phyloP scores from a whole-genome alignment of 1,140 invertebrate species.

The Drosophila pseudoananassae region DNA sequence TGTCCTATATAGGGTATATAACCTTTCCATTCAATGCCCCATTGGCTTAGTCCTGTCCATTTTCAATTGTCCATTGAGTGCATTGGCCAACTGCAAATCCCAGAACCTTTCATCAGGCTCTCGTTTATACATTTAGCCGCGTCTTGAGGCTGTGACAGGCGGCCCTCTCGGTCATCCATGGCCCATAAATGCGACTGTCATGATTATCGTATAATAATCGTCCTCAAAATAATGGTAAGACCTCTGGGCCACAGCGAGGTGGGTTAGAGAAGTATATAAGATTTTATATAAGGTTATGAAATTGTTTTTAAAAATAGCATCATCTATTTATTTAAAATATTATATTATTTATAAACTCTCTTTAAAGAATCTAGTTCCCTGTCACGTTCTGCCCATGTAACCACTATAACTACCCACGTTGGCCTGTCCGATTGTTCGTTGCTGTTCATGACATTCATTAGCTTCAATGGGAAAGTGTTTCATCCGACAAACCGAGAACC shows the following conservation, averaged over 20 bases:
- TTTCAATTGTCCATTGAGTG: constrained; percentile 29
- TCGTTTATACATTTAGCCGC: constrained; percentile 1
- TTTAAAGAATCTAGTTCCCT: neutral
- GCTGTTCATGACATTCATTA: constrained; percentile 58
- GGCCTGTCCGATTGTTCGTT: constrained; percentile 21
- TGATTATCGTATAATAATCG: constrained; percentile 40
- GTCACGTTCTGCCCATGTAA: neutral
- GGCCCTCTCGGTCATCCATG: constrained; percentile 7
- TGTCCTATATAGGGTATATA: neutral
- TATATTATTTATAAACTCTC: neutral
- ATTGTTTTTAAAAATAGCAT: neutral
- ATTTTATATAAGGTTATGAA: neutral
- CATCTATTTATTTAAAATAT: neutral
- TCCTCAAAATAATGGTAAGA: constrained; percentile 14
- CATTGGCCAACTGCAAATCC: constrained; percentile 23
- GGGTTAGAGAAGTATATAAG: neutral
- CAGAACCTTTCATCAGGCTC: too few relatives aligned
- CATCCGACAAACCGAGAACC: constrained; percentile 37
- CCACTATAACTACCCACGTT: constrained; percentile 28
- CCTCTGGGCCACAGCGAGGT: constrained; percentile 11
- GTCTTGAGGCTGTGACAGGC: constrained; percentile 15
- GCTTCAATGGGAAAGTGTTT: constrained; percentile 59
- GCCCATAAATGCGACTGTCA: constrained; percentile 27
- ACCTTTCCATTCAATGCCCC: constrained; percentile 2
- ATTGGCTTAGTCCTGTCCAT: constrained; percentile 37